phyloP scores from a whole-genome alignment of 2,113 vertebrate genomes.

The Capricornis sumatraensis region DNA sequence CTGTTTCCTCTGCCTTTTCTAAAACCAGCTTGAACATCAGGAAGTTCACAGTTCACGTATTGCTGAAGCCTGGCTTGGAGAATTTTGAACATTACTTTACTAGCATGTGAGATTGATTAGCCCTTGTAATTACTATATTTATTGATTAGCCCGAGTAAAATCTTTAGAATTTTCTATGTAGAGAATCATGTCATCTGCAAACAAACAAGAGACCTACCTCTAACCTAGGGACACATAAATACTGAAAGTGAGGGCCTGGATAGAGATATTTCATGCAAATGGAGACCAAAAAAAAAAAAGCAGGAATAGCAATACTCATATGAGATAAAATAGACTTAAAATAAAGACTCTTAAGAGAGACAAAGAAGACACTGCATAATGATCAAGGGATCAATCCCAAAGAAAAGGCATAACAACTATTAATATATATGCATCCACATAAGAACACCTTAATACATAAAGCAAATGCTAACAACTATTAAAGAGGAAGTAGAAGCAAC shows the following conservation, averaged over 20 bases:
- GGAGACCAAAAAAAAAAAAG: background rate
- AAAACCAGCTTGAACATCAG: too few species aligned
- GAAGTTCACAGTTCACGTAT: too few species aligned
- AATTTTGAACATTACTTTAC: too few species aligned
- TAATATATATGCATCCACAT: background rate
- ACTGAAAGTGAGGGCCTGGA: background rate
- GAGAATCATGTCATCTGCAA: background rate
- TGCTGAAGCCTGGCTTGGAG: too few species aligned
- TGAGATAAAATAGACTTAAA: background rate
- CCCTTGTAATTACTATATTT: background rate
- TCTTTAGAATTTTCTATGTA: background rate
- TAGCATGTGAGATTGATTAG: background rate
- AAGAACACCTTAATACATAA: background rate
- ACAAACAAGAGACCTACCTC: background rate
- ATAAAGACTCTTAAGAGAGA: background rate
- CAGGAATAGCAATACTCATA: too few species aligned
- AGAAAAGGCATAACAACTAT: background rate
- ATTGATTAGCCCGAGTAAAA: background rate
- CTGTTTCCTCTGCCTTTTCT: too few species aligned
- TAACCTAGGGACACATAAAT: background rate
- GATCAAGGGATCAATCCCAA: background rate
- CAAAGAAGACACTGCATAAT: background rate
- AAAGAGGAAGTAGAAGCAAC: background rate
- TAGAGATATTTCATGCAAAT: background rate
- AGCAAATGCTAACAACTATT: background rate